Base-by-base conservation (phyloP, 2,113 vertebrate genomes). In the Perognathus longimembris region DNA sequence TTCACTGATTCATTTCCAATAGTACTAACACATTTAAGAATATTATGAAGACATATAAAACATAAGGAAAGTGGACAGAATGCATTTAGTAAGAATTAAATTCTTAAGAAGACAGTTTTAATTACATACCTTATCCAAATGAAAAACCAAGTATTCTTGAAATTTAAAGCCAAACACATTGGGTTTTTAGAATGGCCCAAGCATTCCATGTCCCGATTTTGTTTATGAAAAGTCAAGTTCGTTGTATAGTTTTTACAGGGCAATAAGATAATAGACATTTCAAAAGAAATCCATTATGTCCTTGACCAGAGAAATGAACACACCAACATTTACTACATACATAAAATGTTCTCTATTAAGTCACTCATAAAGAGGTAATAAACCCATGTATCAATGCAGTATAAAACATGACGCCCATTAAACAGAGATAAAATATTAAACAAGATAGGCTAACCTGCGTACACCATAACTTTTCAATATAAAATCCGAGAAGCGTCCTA, bases 261-360 rank as follows among this genome's bases (percentile, higher is more conserved):
- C 17, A 89, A 83, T 12, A 61, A 94, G 86, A 89, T 9, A 89
- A 66, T 6, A 92, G 14, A 63, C 21, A 78, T 28, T 69, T 95
- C n/a, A 84, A 63, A 95, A 81, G 70, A 97, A 87, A 93, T 36
- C 34, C 42, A 74, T 81, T 70, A 67, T 69, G 22, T 85, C 70
- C 61, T 80, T 90, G 54, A 80, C 40, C 32, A 88, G 50, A 95
- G 36, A 93, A 89, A 85, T 40, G 66, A 84, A 93, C n/a, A 73
- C 18, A 79, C 17, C 80, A 69, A 82, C n/a, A 90, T 77, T 92
- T 82, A 94, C 38, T 45, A 93, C 17, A 84, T 42, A 70, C 4
- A 84, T 84, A 93, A 95, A 92, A 73, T 73, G 40, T 24, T 90
- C 26, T 87, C 61, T 86, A 77, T 28, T 40, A 88, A 95, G 50